phyloP scores from a whole-genome alignment of 2,888 invertebrate species.

The Xanthorhoe spadicearia region DNA sequence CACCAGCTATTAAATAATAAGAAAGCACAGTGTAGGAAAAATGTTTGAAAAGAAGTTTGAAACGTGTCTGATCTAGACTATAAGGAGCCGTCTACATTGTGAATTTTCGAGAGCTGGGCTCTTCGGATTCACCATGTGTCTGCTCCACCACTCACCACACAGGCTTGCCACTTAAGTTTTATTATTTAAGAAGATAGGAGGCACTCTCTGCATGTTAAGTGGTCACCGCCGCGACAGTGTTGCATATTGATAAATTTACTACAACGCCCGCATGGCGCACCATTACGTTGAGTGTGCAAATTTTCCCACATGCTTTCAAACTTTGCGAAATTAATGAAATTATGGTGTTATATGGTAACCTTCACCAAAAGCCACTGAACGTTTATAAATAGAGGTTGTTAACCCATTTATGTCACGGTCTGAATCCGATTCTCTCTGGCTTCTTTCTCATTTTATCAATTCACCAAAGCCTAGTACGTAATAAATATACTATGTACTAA shows the following conservation, averaged over 20 bases:
- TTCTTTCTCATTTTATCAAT: constrained; percentile 61
- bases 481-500: constrained; percentile 19
- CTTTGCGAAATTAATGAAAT: constrained; percentile 41
- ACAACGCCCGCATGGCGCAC: constrained; percentile 27
- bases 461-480: constrained; percentile 38
- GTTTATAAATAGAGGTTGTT: constrained; percentile 77
- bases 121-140: constrained; percentile 28
- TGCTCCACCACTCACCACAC: constrained; percentile 23
- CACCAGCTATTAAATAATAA: not conserved
- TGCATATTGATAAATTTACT: constrained; percentile 40
- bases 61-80: constrained; percentile 8
- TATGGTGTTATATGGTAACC: constrained; percentile 46
- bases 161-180: constrained; percentile 33
- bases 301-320: constrained; percentile 23
- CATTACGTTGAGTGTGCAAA: constrained; percentile 32
- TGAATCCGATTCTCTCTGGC: constrained; percentile 68
- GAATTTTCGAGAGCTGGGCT: constrained; percentile 33
- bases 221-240: constrained; percentile 29
- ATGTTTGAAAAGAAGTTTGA: not conserved
- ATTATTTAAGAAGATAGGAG: constrained; percentile 37
- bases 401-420: constrained; percentile 79
- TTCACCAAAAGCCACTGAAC: constrained; percentile 60
- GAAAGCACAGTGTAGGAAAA: not conserved
- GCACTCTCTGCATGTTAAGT: constrained; percentile 37
- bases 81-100: constrained; percentile 11